Base-by-base conservation (phyloP, 2,888 invertebrate species). In the Pterobdella sp. region DNA sequence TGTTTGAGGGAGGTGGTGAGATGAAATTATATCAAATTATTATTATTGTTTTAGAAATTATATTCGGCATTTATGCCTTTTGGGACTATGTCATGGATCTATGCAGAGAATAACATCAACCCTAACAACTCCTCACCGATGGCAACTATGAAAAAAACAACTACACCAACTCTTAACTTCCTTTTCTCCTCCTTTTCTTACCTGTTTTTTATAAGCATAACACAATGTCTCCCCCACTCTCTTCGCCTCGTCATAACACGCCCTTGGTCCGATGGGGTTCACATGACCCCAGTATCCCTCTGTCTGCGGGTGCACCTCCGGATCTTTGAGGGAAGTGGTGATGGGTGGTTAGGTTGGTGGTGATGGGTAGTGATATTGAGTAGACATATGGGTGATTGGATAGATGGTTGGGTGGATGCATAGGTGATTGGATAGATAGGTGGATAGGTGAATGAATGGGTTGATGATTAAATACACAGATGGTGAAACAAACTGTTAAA, bases 171-270 rank as follows among this genome's bases (percentile, higher is more conserved):
- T 14, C 31, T 14, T 26, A 63, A 7, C 7, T n/a, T 14, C 31
- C 7, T 10, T 14, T 7, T 14, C 63, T 14, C 63, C 4, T 26
- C 7, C 26, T 14, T 7, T 32, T 4, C 72, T 31, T 71, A 86
- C 86, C 81, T 86, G 96, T 81, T 95, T 94, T 26, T 93, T 91
- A 84, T 99, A 99, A 0, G 98, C 94, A 84, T 95, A 96, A 78
- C 90, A 89, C 74, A 99, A 86, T 0, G 97, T 93, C 85, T 99
- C 98, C 0, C 97, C 91, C 0, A 97, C 94, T 72, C 98, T 87
- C 85, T 98, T 99, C n/a, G 96, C 97, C 86, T 99, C 98, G 82
- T 99, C 98, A 81, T 98, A 98, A 84, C 98, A 99, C 0, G 97
- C 94, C 74, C 98, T 76, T 0, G 86, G 86, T 18, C 86, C 86